Evolutionary conservation across 2,113 vertebrate species (phyloP), one percentile per base, ranked within the genome.

Genomic region (Tachysurus vachellii): DNA sequence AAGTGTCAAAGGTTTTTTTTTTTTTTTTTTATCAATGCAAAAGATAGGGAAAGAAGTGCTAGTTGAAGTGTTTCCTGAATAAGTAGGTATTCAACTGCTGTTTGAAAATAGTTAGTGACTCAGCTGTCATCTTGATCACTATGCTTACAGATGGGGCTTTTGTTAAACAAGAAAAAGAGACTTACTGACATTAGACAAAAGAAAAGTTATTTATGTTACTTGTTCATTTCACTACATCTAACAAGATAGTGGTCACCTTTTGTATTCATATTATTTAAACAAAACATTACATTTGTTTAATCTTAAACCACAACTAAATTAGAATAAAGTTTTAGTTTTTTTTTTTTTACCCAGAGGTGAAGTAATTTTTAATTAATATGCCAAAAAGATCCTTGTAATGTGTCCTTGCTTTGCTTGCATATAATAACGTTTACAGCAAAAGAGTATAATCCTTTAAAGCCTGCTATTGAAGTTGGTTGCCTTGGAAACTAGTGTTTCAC

Each of bases 401-500:
- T 59, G 28, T 36, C 19, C 42, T 44, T 81, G n/a, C 31, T 81
- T 59, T 44, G 7, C 23, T 61, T 81, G 31, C 31, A 61, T 81
- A 31, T 81, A 14, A 44, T 81, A 81, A 59, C 79, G 44, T 70
- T 56, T 68, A 53, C 17, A 66, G 21, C 13, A 19, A 54, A 53
- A 70, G n/a, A 13, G 26, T 68, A 31, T 11, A 68, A 83, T 64
- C 26, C 47, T 83, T 11, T 19, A 70, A 68, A 70, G n/a, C 47
- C 82, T 57, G 66, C 23, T 71, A 54, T 71, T 42, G 50, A 71
- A 56, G 19, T 62, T 2, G 53, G 82, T 54, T 54, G 64, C 47
- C 82, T 31, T 71, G 53, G 82, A 71, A 71, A 71, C 64, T 71
- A 42, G 50, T 54, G 64, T 70, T 83, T 70, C 64, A 70, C 31